phyloP scores from a whole-genome alignment of 1,140 invertebrate species.

The Bombus confusus region DNA sequence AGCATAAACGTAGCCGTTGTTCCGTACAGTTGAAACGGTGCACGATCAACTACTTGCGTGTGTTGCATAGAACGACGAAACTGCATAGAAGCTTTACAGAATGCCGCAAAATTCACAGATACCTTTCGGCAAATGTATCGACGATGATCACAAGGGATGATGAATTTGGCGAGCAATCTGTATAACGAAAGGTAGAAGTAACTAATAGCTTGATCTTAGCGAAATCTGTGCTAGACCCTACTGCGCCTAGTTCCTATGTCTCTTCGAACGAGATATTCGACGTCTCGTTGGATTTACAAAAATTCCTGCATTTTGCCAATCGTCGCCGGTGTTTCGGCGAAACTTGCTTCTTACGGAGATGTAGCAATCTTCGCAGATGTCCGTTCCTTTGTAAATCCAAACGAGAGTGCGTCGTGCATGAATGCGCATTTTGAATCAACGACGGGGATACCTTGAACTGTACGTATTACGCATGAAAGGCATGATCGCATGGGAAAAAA shows the following conservation, averaged over 20 bases:
- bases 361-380: too few species aligned
- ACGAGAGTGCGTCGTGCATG: background rate
- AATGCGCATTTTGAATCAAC: constrained; percentile 28
- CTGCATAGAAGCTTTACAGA: constrained; percentile 10
- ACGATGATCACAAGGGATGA: background rate
- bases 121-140: background rate
- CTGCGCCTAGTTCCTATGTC: background rate
- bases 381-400: background rate
- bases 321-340: too few species aligned
- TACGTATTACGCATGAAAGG: constrained; percentile 50
- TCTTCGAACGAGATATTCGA: background rate
- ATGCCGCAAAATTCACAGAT: constrained; percentile 24
- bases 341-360: too few species aligned
- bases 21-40: constrained; percentile 11
- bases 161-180: constrained; percentile 43
- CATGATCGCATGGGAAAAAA: constrained; percentile 13
- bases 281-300: background rate
- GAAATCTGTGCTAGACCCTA: background rate
- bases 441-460: constrained; percentile 37
- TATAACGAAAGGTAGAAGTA: constrained; percentile 15
- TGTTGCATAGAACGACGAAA: constrained; percentile 13
- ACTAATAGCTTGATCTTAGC: background rate
- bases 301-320: too few species aligned
- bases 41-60: constrained; percentile 7
- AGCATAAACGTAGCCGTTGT: background rate